Evolutionary conservation across 2,797 vertebrate species (phyloP).

Genomic region (Gallinago stenura): DNA sequence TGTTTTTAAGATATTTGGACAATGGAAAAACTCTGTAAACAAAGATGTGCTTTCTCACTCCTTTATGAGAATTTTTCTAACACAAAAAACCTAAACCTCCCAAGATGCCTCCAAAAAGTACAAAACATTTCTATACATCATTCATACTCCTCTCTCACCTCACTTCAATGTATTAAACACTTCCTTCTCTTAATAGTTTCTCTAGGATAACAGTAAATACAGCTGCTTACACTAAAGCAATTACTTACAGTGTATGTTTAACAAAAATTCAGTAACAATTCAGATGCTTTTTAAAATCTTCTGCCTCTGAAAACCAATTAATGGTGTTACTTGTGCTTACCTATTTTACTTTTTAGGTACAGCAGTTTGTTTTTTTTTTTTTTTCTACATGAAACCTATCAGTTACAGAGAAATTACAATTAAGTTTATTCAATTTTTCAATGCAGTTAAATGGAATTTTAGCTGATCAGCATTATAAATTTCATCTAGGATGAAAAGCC

Average conservation of each 20-base stretch:
- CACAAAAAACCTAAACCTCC: neutral
- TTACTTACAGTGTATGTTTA: neutral
- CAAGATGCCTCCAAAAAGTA: neutral
- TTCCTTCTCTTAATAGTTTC: neutral
- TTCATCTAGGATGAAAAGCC: constrained; percentile 37
- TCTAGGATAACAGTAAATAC: neutral
- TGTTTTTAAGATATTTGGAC: neutral
- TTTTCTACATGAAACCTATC: neutral
- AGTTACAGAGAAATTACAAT: neutral
- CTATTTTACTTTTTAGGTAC: neutral
- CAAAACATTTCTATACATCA: neutral
- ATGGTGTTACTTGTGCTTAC: neutral
- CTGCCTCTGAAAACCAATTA: neutral
- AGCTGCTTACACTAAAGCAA: neutral
- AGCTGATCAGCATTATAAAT: constrained; percentile 3
- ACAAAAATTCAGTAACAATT: neutral
- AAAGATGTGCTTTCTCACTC: neutral
- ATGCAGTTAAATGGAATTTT: neutral
- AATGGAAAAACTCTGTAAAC: neutral
- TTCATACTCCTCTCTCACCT: neutral
- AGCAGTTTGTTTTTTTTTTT: neutral
- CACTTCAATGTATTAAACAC: neutral
- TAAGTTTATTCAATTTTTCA: constrained; percentile 22
- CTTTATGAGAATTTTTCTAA: neutral
- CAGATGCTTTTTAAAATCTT: neutral